phyloP scores from a whole-genome alignment of 2,113 vertebrate species.

The Mus pahari region DNA sequence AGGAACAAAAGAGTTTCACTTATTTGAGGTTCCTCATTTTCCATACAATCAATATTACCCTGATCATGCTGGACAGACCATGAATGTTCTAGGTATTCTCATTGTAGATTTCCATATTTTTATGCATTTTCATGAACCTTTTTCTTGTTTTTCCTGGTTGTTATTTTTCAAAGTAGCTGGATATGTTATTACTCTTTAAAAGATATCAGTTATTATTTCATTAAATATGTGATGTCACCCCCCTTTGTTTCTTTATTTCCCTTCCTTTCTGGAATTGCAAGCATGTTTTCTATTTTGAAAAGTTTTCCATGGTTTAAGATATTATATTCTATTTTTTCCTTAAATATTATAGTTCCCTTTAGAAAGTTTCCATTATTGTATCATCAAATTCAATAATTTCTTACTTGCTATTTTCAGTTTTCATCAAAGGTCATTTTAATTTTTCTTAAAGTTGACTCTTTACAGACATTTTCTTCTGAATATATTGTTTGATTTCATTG shows the following conservation, averaged over 20 bases:
- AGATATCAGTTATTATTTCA: not conserved
- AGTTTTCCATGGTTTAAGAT: not conserved
- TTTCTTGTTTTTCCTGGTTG: not conserved
- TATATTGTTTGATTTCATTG: not conserved
- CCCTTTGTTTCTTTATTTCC: not conserved
- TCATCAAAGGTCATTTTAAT: not conserved
- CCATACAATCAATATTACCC: not conserved
- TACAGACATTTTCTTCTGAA: not conserved
- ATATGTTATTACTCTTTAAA: not conserved
- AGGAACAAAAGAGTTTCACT: not conserved
- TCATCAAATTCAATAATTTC: not conserved
- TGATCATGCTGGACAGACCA: not conserved
- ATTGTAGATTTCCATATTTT: not conserved
- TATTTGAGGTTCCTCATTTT: not conserved
- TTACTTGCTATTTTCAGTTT: not conserved
- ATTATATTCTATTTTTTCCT: not conserved
- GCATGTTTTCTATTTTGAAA: not conserved
- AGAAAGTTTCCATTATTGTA: too few relatives aligned
- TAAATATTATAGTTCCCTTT: not conserved
- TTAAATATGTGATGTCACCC: not conserved
- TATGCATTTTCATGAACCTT: not conserved
- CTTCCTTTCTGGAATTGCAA: not conserved
- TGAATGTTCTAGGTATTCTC: not conserved
- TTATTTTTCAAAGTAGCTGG: not conserved
- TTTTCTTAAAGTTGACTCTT: not conserved